These are phyloP conservation scores for Agrochola circellaris DNA, from an alignment of 2,888 invertebrate genomes.

Conservation along the genomic window DNA sequence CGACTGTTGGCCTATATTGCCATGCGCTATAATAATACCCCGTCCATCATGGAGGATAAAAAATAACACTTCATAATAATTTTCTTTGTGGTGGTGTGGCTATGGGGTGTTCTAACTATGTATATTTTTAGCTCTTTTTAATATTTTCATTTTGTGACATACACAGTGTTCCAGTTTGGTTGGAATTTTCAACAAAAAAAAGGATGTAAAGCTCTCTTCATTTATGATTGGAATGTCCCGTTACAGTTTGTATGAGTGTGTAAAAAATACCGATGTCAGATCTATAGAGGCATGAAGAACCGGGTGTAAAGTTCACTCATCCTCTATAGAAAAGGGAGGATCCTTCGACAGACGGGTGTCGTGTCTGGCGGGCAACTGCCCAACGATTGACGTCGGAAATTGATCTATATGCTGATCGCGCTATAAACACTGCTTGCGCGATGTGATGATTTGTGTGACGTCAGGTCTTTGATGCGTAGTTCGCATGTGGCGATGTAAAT, in stretches of 20 bases:
- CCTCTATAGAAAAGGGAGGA: too few species aligned
- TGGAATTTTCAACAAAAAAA: not conserved
- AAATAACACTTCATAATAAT: slow-evolving; percentile 80
- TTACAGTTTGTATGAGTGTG: not conserved
- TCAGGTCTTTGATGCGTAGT: not conserved
- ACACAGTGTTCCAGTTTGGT: not conserved
- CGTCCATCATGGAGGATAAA: slow-evolving; percentile 77
- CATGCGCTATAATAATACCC: slow-evolving; percentile 66
- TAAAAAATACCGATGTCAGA: not conserved
- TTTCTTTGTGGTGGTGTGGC: slow-evolving; percentile 69
- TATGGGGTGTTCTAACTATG: not conserved
- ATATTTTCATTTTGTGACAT: not conserved
- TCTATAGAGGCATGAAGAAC: too few species aligned
- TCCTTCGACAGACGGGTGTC: too few species aligned
- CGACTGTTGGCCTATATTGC: slow-evolving; percentile 48
- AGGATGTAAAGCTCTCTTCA: too few species aligned
- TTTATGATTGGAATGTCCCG: not conserved
- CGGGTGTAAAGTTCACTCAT: too few species aligned
- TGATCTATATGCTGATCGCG: too few species aligned
- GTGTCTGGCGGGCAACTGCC: too few species aligned
- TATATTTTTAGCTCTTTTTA: slow-evolving; percentile 1
- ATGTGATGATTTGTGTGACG: too few species aligned
- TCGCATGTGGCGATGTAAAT: too few species aligned
- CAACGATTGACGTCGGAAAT: too few species aligned
- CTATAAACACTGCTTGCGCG: too few species aligned